phyloP scores from a whole-genome alignment of 2,797 vertebrate species.

The Potorous gilbertii region DNA sequence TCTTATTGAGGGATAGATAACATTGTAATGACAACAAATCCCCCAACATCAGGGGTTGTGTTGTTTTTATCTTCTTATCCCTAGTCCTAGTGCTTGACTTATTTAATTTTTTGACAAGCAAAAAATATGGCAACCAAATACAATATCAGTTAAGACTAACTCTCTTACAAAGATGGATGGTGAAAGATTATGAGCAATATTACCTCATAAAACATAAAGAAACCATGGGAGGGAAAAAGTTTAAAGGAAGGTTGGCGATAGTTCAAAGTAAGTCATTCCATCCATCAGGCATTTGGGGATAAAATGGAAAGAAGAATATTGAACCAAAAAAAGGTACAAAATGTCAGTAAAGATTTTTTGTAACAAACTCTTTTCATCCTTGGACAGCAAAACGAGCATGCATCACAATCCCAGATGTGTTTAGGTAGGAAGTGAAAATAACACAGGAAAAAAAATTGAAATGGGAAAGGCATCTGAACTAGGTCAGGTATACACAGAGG shows the following conservation, averaged over 20 bases:
- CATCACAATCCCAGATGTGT: background rate
- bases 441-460: background rate
- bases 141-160: background rate
- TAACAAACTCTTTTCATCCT: background rate
- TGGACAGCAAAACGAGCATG: background rate
- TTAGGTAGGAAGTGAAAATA: background rate
- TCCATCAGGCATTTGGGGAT: background rate
- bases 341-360: background rate
- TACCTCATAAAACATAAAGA: background rate
- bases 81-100: background rate
- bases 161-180: background rate
- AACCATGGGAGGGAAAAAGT: background rate
- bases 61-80: background rate
- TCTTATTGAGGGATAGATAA: background rate
- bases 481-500: background rate
- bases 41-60: background rate
- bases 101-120: background rate
- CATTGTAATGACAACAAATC: background rate
- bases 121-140: background rate
- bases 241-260: background rate
- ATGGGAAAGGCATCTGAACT: background rate
- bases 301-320: background rate
- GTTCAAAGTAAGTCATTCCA: background rate
- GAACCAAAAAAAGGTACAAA: background rate
- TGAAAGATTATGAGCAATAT: background rate